Percentiles rank a stretch among this genome's conserved stretches.
These are phyloP conservation scores for Periparus ater DNA, from an alignment of 2,797 vertebrate genomes.

Conservation along the genomic window DNA sequence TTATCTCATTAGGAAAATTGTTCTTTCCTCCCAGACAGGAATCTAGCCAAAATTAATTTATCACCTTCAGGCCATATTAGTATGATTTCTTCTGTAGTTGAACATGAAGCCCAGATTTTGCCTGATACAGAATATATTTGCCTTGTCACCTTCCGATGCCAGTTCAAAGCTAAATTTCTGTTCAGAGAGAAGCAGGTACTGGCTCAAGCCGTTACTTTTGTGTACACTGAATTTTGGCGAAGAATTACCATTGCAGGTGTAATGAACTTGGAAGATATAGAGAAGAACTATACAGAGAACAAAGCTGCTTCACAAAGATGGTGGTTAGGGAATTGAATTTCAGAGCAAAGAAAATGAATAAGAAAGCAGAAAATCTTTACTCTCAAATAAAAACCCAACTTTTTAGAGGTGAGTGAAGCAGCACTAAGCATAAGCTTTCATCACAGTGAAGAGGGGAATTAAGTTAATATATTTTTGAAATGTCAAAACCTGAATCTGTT, in stretches of 20 bases:
- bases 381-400: neutral
- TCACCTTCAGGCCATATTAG: constrained; percentile 46
- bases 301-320: neutral
- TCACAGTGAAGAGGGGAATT: neutral
- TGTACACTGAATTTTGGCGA: neutral
- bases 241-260: neutral
- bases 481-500: neutral
- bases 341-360: neutral
- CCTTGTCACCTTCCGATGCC: neutral
- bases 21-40: constrained; percentile 43
- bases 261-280: neutral
- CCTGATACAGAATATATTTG: neutral
- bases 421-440: neutral
- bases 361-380: neutral
- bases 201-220: neutral
- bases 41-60: constrained; percentile 53
- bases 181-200: neutral
- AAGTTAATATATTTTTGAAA: neutral
- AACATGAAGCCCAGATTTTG: neutral
- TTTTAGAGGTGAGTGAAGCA: neutral
- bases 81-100: constrained; percentile 52
- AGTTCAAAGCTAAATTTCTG: neutral
- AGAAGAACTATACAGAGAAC: neutral
- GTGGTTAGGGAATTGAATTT: neutral
- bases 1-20: constrained; percentile 58